phyloP scores from a whole-genome alignment of 2,888 invertebrate genomes.

The Schizotus pectinicornis region DNA sequence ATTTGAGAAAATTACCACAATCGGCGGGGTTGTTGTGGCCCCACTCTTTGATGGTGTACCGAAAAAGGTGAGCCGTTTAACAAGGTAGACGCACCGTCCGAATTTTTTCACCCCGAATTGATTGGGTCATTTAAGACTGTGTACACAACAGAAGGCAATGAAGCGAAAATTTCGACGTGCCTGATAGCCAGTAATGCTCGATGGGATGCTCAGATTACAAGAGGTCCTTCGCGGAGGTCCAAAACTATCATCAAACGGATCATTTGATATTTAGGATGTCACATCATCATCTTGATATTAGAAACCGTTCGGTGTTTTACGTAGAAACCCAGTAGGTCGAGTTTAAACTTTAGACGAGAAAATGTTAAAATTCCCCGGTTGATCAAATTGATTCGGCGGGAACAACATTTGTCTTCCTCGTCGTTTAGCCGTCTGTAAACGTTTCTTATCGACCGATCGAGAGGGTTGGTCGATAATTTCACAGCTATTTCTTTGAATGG shows the following conservation, averaged over 20 bases:
- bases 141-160: conserved; percentile 8
- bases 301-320: too few relatives aligned
- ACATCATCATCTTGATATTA: background rate
- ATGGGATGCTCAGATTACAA: conserved; percentile 26
- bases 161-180: conserved; percentile 7
- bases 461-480: conserved; percentile 32
- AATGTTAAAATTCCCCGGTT: too few relatives aligned
- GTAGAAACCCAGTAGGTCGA: too few relatives aligned
- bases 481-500: conserved; percentile 3
- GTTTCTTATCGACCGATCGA: conserved; percentile 20
- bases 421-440: conserved; percentile 13
- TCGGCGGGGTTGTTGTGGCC: too few relatives aligned
- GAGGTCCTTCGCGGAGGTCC: conserved; percentile 21
- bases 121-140: too few relatives aligned
- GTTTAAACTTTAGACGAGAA: too few relatives aligned
- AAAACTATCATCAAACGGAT: conserved; percentile 12
- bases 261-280: background rate
- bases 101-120: too few relatives aligned
- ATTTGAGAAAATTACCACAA: too few relatives aligned
- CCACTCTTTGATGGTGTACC: too few relatives aligned
- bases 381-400: too few relatives aligned
- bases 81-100: too few relatives aligned
- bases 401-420: background rate
- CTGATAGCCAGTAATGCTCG: conserved; percentile 25
- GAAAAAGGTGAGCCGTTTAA: too few relatives aligned